Percentiles rank a stretch among this genome's conserved stretches.
Conservation (phyloP, 2,113 vertebrate species). For the Aphyosemion australe region DNA sequence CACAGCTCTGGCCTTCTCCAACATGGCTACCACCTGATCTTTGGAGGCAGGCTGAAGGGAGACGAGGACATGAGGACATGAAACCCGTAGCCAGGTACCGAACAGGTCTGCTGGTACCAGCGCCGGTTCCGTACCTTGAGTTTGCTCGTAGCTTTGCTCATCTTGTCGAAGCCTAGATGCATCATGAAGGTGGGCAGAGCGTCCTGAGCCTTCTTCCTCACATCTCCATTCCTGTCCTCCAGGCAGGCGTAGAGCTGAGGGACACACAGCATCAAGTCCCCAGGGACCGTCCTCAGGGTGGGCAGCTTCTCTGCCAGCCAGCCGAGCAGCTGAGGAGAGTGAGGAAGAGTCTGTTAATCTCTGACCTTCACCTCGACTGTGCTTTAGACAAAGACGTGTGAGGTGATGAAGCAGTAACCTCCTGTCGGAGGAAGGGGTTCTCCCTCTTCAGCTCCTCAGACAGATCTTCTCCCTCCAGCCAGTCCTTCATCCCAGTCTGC, state of each 20-base stretch:
- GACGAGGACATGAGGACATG: slow-evolving; percentile 3
- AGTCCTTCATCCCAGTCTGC: slow-evolving; percentile 98
- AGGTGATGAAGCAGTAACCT: slow-evolving; percentile 73
- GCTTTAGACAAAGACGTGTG: neutral
- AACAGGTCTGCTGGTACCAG: neutral
- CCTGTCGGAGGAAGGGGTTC: slow-evolving; percentile 95
- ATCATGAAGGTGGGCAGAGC: slow-evolving; percentile 97
- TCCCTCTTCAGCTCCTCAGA: slow-evolving; percentile 97
- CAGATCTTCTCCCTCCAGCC: slow-evolving; percentile 96
- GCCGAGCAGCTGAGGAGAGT: slow-evolving; percentile 82
- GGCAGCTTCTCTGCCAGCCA: slow-evolving; percentile 96
- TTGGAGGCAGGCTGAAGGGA: slow-evolving; percentile 89
- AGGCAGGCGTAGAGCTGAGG: slow-evolving; percentile 91
- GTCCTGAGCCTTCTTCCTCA: slow-evolving; percentile 96
- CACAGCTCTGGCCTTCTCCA: slow-evolving; percentile 93
- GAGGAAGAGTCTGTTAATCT: neutral
- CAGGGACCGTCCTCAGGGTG: slow-evolving; percentile 84
- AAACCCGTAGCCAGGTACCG: neutral
- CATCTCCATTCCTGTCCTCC: slow-evolving; percentile 96
- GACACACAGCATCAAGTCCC: slow-evolving; percentile 88
- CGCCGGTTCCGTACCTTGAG: slow-evolving; percentile 84
- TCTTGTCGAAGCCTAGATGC: slow-evolving; percentile 96
- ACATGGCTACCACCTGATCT: slow-evolving; percentile 91
- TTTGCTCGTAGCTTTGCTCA: slow-evolving; percentile 91
- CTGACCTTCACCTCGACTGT: neutral